Evolutionary conservation across 1,140 invertebrate species (phyloP).

Genomic region (Papilio polyxenes): DNA sequence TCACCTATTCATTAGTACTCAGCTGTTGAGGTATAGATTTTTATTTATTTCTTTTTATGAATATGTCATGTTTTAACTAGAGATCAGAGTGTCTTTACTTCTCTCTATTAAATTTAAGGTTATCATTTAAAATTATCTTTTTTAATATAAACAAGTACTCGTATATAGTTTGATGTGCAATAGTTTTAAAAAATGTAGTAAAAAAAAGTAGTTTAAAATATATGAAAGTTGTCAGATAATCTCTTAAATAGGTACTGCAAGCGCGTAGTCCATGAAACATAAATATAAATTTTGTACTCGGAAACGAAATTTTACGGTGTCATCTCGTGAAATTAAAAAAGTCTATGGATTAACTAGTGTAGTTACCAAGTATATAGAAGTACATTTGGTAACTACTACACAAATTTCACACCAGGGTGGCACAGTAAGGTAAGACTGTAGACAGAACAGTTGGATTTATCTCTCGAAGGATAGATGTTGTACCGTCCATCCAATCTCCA

Average conservation of each 20-base stretch:
- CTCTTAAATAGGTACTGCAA: not conserved
- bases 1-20: not conserved
- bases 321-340: not conserved
- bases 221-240: not conserved
- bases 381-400: not conserved
- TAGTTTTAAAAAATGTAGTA: not conserved
- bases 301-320: not conserved
- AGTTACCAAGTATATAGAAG: not conserved
- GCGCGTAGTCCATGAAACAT: not conserved
- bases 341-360: too few species aligned
- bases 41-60: not conserved
- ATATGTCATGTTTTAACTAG: too few species aligned
- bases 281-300: not conserved
- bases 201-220: not conserved
- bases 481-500: too few species aligned
- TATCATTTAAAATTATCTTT: too few species aligned
- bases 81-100: not conserved
- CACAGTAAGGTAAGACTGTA: not conserved
- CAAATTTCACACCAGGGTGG: not conserved
- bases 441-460: too few species aligned
- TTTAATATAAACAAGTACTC: too few species aligned
- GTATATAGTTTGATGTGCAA: too few species aligned
- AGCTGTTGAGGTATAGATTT: not conserved
- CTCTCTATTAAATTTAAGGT: not conserved
- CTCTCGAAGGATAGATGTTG: too few species aligned